Conservation (phyloP, 2,113 vertebrate genomes). For the Triplophysa rosa region DNA sequence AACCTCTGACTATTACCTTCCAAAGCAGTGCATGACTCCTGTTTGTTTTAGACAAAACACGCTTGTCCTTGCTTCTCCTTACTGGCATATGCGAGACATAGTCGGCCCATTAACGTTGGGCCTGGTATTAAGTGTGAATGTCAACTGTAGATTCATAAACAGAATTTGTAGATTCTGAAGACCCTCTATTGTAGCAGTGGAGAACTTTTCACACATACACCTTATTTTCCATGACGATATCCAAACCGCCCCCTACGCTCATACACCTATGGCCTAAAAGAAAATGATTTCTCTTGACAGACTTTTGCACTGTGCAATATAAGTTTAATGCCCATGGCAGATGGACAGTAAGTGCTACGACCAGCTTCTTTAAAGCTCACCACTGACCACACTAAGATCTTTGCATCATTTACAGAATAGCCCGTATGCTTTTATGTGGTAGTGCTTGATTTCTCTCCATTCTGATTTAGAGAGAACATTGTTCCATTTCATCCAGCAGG, state of each 20-base stretch:
- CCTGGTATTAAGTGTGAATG: conserved; percentile 47
- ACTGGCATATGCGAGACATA: conserved; percentile 6
- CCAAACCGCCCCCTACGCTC: conserved; percentile 11
- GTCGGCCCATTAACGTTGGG: conserved; percentile 52
- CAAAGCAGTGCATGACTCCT: conserved; percentile 37
- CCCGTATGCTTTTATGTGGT: conserved; percentile 39
- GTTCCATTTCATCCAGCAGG: conserved; percentile 31
- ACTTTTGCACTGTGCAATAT: conserved; percentile 22
- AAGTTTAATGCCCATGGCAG: conserved; percentile 30
- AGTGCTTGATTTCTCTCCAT: conserved; percentile 32
- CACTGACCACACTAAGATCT: conserved; percentile 49
- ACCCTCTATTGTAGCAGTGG: conserved; percentile 53
- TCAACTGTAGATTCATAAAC: conserved; percentile 61
- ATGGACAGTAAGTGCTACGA: conserved; percentile 48
- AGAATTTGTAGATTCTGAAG: conserved; percentile 53
- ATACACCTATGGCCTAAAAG: conserved; percentile 5
- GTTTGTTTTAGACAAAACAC: conserved; percentile 51
- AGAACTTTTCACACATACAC: conserved; percentile 37
- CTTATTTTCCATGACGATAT: conserved; percentile 37
- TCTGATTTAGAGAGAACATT: conserved; percentile 39
- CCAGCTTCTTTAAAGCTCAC: conserved; percentile 49
- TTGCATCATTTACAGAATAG: conserved; percentile 46
- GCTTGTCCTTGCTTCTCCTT: conserved; percentile 28
- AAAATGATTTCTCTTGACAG: conserved; percentile 37
- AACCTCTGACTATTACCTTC: conserved; percentile 51